These are phyloP conservation scores for Dysdera silvatica DNA, from an alignment of 1,140 invertebrate species.

Conservation along the genomic window DNA sequence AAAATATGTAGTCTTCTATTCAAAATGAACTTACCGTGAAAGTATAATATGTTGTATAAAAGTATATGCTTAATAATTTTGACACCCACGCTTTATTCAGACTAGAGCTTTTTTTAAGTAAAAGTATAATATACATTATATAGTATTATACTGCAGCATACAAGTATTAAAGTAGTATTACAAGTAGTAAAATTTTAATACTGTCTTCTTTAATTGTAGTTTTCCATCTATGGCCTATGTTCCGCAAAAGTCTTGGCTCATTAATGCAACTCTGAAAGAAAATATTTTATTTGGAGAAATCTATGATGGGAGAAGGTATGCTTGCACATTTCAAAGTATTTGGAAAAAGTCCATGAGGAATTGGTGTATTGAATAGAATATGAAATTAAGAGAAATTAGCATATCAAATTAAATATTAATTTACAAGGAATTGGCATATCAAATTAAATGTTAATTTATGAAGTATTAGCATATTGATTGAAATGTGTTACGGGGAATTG, in stretches of 20 bases:
- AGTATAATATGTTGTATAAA: too few species aligned
- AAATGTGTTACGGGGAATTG: too few species aligned
- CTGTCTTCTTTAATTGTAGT: slow-evolving; percentile 37
- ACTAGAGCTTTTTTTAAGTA: too few species aligned
- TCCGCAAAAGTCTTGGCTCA: slow-evolving; percentile 73
- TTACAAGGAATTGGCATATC: not conserved
- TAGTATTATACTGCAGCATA: too few species aligned
- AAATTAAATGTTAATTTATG: not conserved
- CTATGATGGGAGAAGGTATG: slow-evolving; percentile 56
- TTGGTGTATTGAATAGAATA: not conserved
- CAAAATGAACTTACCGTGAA: too few species aligned
- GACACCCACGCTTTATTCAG: too few species aligned
- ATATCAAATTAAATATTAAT: not conserved
- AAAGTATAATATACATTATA: too few species aligned
- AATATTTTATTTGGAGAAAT: slow-evolving; percentile 71
- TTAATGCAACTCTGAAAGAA: slow-evolving; percentile 66
- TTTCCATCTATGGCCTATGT: slow-evolving; percentile 59
- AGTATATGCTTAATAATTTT: too few species aligned
- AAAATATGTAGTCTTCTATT: too few species aligned
- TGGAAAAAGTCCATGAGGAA: too few species aligned
- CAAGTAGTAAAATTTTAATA: too few species aligned
- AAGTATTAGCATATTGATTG: not conserved
- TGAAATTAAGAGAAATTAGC: not conserved
- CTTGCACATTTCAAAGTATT: not conserved
- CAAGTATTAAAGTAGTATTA: too few species aligned